A percentile compares a stretch with the other conserved stretches of the same genome.
Conservation (phyloP, 2,888 invertebrate genomes). For the Mermis nigrescens region DNA sequence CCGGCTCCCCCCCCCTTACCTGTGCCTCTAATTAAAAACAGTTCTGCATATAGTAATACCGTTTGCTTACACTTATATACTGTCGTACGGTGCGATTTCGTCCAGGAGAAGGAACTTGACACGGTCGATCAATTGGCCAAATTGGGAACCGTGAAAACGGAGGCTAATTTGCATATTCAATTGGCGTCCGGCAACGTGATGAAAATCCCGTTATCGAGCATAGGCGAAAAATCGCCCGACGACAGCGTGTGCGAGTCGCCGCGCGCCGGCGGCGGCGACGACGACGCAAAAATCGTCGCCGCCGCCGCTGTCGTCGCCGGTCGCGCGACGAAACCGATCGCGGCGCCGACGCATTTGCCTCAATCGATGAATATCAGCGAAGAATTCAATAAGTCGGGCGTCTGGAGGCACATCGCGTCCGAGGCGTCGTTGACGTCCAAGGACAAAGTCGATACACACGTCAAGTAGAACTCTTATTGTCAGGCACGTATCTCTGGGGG, state of each 20-base stretch:
- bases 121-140: background rate
- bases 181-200: constrained; percentile 70
- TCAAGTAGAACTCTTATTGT: too few species aligned
- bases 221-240: constrained; percentile 30
- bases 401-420: constrained; percentile 48
- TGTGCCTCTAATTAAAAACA: too few species aligned
- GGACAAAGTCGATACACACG: background rate
- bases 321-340: background rate
- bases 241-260: constrained; percentile 4
- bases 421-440: constrained; percentile 8
- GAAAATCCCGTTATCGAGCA: constrained; percentile 55
- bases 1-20: too few species aligned
- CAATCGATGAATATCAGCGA: constrained; percentile 60
- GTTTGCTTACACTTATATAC: background rate
- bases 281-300: background rate
- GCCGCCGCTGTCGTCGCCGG: background rate
- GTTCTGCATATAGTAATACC: background rate
- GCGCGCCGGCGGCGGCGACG: background rate
- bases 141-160: constrained; percentile 14
- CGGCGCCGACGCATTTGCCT: background rate
- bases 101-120: too few species aligned
- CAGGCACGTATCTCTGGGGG: too few species aligned
- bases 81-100: too few species aligned
- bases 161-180: constrained; percentile 60
- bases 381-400: constrained; percentile 67